phyloP scores from a whole-genome alignment of 2,797 vertebrate genomes.

The Chrosomus eos region DNA sequence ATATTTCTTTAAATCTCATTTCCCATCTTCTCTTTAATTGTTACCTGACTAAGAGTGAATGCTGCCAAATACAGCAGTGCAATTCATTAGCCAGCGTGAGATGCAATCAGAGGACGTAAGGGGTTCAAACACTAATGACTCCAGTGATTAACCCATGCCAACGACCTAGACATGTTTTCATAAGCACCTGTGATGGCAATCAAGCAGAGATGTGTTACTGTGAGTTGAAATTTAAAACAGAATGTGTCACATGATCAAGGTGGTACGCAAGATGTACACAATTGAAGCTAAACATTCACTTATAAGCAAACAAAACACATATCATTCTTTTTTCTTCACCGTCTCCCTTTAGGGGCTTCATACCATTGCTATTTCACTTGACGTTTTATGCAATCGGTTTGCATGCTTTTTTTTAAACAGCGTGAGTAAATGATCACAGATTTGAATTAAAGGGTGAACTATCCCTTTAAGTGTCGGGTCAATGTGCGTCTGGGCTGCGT shows the following conservation, averaged over 20 bases:
- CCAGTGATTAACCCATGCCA: constrained; percentile 66
- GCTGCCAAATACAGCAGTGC: constrained; percentile 44
- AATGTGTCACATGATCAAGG: not conserved
- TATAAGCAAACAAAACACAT: not conserved
- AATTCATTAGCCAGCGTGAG: constrained; percentile 65
- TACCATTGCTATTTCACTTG: too few species aligned
- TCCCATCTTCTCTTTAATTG: constrained; percentile 36
- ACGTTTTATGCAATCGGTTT: too few species aligned
- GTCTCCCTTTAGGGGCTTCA: too few species aligned
- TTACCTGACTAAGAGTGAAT: constrained; percentile 50
- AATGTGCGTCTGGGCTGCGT: too few species aligned
- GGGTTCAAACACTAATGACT: constrained; percentile 65
- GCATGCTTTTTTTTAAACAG: too few species aligned
- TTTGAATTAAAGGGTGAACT: too few species aligned
- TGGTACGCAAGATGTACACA: not conserved
- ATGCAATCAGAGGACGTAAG: constrained; percentile 66
- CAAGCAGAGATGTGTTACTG: constrained; percentile 25
- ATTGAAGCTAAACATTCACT: not conserved
- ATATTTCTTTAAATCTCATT: constrained; percentile 60
- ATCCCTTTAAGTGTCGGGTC: too few species aligned
- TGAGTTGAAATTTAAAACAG: not conserved
- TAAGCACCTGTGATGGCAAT: constrained; percentile 56
- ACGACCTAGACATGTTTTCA: constrained; percentile 51
- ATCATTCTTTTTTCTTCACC: too few species aligned
- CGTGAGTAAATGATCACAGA: too few species aligned